phyloP scores from a whole-genome alignment of 2,113 vertebrate species.

The Notarius lentiginosus region DNA sequence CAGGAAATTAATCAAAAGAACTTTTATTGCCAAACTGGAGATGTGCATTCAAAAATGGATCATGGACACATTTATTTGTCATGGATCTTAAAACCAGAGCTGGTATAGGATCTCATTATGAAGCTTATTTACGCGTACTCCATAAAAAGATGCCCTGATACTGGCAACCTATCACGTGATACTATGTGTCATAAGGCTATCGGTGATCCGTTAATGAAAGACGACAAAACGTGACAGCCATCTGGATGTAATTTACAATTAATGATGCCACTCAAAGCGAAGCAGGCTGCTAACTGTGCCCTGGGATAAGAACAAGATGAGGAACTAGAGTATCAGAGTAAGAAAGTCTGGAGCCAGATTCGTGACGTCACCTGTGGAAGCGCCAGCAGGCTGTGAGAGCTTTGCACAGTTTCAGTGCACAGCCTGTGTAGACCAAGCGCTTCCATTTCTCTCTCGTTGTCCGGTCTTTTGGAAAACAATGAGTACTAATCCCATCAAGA shows the following conservation, averaged over 20 bases:
- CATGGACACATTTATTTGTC: slow-evolving; percentile 67
- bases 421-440: too few relatives aligned
- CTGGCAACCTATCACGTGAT: not conserved
- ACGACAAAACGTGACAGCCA: not conserved
- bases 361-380: too few relatives aligned
- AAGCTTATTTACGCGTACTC: not conserved
- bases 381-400: too few relatives aligned
- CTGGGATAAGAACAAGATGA: not conserved
- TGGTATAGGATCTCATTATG: slow-evolving; percentile 15
- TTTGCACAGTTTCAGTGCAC: too few relatives aligned
- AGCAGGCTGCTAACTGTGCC: not conserved
- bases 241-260: not conserved
- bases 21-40: slow-evolving; percentile 71
- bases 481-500: too few relatives aligned
- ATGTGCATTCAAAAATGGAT: slow-evolving; percentile 69
- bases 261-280: not conserved
- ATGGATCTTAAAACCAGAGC: slow-evolving; percentile 49
- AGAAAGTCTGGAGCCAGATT: too few relatives aligned
- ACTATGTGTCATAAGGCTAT: not conserved
- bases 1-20: slow-evolving; percentile 72
- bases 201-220: not conserved
- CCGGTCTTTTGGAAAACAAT: too few relatives aligned
- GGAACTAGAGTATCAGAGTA: not conserved
- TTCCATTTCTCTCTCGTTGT: too few relatives aligned
- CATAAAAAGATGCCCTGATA: not conserved